Percentiles rank a stretch among this genome's conserved stretches.
Conservation (phyloP, 2,888 invertebrate species). For the Lumbricus terrestris region DNA sequence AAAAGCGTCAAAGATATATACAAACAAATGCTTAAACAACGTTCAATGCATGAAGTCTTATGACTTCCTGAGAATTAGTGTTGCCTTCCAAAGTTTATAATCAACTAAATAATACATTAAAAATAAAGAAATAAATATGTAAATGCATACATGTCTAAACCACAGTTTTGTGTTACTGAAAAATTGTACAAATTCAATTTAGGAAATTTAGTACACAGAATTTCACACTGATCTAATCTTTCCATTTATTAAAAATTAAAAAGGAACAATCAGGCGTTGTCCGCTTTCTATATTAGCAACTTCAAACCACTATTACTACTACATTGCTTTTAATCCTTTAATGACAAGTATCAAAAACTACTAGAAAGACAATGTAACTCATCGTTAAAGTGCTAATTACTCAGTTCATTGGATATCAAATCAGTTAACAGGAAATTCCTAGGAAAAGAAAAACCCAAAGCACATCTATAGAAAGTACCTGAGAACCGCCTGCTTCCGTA, state of each 20-base stretch:
- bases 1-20: neutral
- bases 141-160: no score
- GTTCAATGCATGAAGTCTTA: neutral
- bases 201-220: neutral
- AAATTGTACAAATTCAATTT: neutral
- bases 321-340: neutral
- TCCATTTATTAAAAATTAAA: neutral
- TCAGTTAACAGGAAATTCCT: neutral
- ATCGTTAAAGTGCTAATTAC: no score
- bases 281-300: neutral
- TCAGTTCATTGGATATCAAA: neutral
- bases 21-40: neutral
- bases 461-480: constrained; percentile 61
- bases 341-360: no score
- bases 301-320: neutral
- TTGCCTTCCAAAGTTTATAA: neutral
- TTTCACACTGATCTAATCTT: neutral
- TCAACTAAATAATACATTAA: neutral
- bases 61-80: neutral
- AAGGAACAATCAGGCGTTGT: neutral
- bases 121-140: neutral
- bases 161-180: neutral
- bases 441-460: neutral
- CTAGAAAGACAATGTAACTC: no score
- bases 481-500: constrained; percentile 98